Conservation (phyloP, 2,113 vertebrate species). For the Prionailurus viverrinus region DNA sequence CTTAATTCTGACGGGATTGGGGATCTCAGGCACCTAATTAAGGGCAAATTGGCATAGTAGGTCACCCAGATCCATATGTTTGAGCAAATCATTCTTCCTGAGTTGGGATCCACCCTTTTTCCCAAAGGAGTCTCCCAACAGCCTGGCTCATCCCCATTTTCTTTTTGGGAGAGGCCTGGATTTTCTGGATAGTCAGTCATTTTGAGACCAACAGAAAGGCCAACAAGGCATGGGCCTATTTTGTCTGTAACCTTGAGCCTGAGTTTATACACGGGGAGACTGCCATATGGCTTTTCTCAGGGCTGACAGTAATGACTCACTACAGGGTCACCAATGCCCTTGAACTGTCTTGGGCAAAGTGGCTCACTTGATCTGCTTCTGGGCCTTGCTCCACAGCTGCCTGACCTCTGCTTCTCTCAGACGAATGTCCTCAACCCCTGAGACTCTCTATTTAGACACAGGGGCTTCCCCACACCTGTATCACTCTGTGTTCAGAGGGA, state of each 20-base stretch:
- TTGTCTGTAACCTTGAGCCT: not conserved
- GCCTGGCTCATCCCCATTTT: not conserved
- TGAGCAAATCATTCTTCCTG: not conserved
- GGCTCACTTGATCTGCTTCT: slow-evolving; percentile 41
- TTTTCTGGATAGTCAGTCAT: not conserved
- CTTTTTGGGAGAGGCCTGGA: not conserved
- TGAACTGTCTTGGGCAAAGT: not conserved
- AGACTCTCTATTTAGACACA: not conserved
- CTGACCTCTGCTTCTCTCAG: not conserved
- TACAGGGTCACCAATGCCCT: slow-evolving; percentile 27
- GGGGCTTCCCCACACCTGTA: not conserved
- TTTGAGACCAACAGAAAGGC: not conserved
- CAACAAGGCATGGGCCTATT: not conserved
- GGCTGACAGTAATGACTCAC: slow-evolving; percentile 51
- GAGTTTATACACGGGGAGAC: not conserved
- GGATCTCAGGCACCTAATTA: not conserved
- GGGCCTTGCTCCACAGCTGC: slow-evolving; percentile 33
- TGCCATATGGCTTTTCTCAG: slow-evolving; percentile 30
- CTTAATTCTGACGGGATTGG: not conserved
- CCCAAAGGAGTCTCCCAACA: not conserved
- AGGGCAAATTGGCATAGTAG: not conserved
- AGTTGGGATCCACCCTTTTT: not conserved
- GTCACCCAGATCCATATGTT: not conserved
- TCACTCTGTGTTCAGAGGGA: not conserved
- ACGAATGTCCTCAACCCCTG: not conserved